A percentile compares a stretch with the other conserved stretches of the same genome.
These are phyloP conservation scores for Drosophila stalkeri DNA, from an alignment of 2,888 invertebrate species.

Conservation along the genomic window DNA sequence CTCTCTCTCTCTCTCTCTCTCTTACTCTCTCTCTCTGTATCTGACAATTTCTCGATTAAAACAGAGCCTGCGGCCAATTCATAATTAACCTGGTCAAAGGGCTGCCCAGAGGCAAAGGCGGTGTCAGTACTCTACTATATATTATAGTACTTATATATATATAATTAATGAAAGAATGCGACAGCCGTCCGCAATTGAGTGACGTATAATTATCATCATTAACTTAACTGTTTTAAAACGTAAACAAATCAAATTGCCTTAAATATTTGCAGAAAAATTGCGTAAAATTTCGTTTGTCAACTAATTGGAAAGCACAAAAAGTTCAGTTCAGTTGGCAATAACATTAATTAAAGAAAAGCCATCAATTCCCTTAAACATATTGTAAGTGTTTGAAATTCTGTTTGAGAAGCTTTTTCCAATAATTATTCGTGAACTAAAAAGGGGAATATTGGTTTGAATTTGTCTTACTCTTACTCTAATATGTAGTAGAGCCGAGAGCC, in stretches of 20 bases:
- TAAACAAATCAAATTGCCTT: background rate
- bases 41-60: conserved; percentile 59
- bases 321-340: background rate
- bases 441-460: background rate
- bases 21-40: conserved; percentile 14
- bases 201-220: conserved; percentile 47
- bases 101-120: background rate
- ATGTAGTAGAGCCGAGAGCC: too few species aligned
- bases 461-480: too few species aligned
- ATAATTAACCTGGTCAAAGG: conserved; percentile 42
- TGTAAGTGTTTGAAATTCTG: background rate
- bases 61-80: conserved; percentile 34
- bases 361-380: background rate
- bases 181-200: conserved; percentile 23
- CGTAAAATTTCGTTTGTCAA: background rate
- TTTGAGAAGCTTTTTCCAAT: background rate
- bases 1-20: conserved; percentile 15
- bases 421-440: background rate
- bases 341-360: background rate
- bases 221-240: conserved; percentile 23
- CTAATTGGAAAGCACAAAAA: background rate
- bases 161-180: conserved; percentile 35
- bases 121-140: background rate
- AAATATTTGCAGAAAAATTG: background rate
- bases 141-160: background rate